phyloP scores from a whole-genome alignment of 2,113 vertebrate species.

The Gopherus flavomarginatus region DNA sequence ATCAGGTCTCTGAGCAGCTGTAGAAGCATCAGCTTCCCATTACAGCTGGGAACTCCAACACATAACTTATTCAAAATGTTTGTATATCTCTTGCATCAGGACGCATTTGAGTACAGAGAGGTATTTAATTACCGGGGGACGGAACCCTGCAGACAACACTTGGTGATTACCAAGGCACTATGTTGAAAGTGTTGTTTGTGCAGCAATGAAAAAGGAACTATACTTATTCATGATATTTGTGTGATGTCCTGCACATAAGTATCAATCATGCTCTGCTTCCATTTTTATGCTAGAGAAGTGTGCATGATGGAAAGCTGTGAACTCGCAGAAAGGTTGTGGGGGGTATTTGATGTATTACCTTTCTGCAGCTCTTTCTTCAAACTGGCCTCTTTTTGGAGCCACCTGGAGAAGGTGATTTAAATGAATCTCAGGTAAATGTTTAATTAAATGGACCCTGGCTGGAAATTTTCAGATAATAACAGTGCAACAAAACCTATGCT shows the following conservation, averaged over 20 bases:
- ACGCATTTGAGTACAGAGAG: not conserved
- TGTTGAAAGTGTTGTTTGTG: not conserved
- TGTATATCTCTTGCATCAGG: not conserved
- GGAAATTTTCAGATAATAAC: not conserved
- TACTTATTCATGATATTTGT: not conserved
- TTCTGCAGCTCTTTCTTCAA: not conserved
- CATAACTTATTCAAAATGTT: not conserved
- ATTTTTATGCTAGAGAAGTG: not conserved
- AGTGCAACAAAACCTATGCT: not conserved
- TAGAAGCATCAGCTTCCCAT: not conserved
- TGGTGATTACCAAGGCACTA: not conserved
- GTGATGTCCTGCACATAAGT: rapidly evolving
- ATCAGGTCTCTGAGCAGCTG: not conserved
- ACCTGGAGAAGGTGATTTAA: not conserved
- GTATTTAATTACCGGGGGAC: not conserved
- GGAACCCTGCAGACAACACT: not conserved
- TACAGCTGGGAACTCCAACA: not conserved
- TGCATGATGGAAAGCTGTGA: not conserved
- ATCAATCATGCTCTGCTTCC: not conserved
- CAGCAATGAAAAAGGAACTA: not conserved
- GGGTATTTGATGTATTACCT: not conserved
- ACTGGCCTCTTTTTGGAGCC: not conserved
- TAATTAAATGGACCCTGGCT: not conserved
- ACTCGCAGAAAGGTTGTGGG: not conserved
- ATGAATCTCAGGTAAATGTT: not conserved